Evolutionary conservation across 2,888 invertebrate species (phyloP), one percentile per base, ranked within the genome.

Genomic region (Troglohyphantes excavatus): DNA sequence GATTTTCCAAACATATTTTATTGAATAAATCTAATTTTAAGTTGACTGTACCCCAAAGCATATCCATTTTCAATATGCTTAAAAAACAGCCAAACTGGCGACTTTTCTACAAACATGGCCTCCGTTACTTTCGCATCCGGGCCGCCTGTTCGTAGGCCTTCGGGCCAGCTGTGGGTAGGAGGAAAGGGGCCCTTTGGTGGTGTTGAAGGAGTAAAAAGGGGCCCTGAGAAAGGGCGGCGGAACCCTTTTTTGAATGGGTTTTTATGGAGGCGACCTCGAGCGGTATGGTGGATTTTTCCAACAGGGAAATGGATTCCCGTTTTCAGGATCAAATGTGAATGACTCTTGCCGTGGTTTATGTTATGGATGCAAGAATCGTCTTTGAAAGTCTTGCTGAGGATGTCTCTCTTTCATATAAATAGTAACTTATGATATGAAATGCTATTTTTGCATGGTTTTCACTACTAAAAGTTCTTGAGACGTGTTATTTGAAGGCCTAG

Each of bases 161-260:
- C 43, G 39, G 82, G 89, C 59, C 90, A 90, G 83, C 84, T 90
- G 90, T 43, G 39, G 53, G 53, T n/a, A 53, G 53, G 53, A 39
- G 13, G 39, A 39, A 39, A 13, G 46, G 65, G 78, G 72, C 72
- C 83, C 84, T 53, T 63, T 72, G 68, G 61, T 70, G 61, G 65
- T 87, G 39, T 46, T 21, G 87, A 79, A 81, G 67, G 87, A 81
- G 87, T 81, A 81, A 88, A 88, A 83, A 75, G 88, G 81, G 72
- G 61, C 79, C 78, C 63, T n/a, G 26, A 19, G 39, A 39, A 79
- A 27, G 76, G 78, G 78, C 46, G 43, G 17, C 13, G 59, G 46
- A 82, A 75, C 82, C 82, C 82, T 76, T 89, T 89, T 73, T 81
- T 70, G 29, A 39, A 21, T 68, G 13, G 33, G 21, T 70, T 82